phyloP scores from a whole-genome alignment of 2,888 invertebrate species.

The Andrena flavipes region DNA sequence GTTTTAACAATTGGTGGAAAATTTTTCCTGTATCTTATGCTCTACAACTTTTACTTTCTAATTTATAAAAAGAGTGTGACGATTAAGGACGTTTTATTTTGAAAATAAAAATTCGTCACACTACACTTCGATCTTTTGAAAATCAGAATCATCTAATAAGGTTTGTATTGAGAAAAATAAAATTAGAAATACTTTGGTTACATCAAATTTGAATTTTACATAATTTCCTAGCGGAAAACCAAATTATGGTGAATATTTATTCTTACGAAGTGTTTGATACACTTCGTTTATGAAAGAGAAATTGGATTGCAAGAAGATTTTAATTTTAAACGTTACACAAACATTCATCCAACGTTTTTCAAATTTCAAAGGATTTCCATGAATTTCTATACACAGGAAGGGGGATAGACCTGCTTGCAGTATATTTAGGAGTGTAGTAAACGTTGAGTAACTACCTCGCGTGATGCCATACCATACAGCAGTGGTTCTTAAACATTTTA shows the following conservation, averaged over 20 bases:
- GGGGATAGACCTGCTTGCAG: conserved; percentile 50
- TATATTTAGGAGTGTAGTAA: conserved; percentile 48
- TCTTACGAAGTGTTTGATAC: background rate
- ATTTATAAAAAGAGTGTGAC: background rate
- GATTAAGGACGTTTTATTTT: background rate
- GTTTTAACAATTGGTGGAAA: background rate
- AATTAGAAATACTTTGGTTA: background rate
- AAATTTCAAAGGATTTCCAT: background rate
- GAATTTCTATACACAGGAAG: conserved; percentile 25
- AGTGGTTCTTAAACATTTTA: conserved; percentile 59
- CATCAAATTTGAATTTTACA: background rate
- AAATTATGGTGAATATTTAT: background rate
- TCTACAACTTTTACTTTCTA: background rate
- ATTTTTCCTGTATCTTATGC: background rate
- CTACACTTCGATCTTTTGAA: background rate
- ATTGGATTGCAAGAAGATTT: background rate
- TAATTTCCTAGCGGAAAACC: no score
- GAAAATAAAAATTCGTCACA: background rate
- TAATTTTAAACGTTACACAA: background rate
- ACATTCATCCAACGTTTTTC: conserved; percentile 2
- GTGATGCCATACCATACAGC: conserved; percentile 67
- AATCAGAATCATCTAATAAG: background rate
- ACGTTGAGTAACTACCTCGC: conserved; percentile 71
- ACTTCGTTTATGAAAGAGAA: background rate
- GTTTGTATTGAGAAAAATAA: background rate